Evolutionary conservation across 2,888 invertebrate species (phyloP).

Genomic region (Trachelus troglodyta): DNA sequence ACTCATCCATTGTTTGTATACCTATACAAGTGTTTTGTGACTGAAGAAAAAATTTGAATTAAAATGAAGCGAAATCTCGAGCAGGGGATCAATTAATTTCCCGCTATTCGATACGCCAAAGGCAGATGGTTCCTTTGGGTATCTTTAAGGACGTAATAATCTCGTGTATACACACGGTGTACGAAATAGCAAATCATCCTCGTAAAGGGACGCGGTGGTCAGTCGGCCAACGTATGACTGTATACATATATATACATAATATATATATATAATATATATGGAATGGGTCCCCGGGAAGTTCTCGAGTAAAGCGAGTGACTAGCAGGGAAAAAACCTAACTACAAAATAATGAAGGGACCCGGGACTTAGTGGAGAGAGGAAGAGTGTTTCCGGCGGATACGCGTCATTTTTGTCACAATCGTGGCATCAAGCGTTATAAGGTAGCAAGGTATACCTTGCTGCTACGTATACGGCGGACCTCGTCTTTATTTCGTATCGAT

Average conservation of each 20-base stretch:
- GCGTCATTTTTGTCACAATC: slow-evolving; percentile 66
- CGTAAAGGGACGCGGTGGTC: slow-evolving; percentile 24
- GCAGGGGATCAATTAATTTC: slow-evolving; percentile 45
- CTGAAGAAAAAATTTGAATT: background rate
- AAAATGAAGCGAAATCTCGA: background rate
- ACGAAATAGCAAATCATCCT: slow-evolving; percentile 57
- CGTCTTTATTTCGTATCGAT: slow-evolving; percentile 61
- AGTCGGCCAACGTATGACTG: background rate
- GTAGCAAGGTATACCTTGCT: slow-evolving; percentile 22
- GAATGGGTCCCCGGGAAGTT: background rate
- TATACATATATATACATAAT: background rate
- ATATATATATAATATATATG: background rate
- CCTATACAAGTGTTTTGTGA: background rate
- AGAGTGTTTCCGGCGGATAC: slow-evolving; percentile 63
- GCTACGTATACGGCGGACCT: slow-evolving; percentile 23
- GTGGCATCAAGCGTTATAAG: slow-evolving; percentile 60
- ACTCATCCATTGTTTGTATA: background rate
- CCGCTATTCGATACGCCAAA: slow-evolving; percentile 40
- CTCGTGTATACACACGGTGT: slow-evolving; percentile 15
- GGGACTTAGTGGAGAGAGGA: slow-evolving; percentile 28
- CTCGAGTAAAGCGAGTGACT: slow-evolving; percentile 3
- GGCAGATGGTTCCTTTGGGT: slow-evolving; percentile 40
- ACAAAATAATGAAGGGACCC: slow-evolving; percentile 55
- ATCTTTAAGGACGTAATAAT: background rate
- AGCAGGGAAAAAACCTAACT: slow-evolving; percentile 50